Evolutionary conservation across 92 coral and sea anemone genomes (phyloP), one percentile per base, ranked within the genome.

Genomic region (Paragorgia papillata): DNA sequence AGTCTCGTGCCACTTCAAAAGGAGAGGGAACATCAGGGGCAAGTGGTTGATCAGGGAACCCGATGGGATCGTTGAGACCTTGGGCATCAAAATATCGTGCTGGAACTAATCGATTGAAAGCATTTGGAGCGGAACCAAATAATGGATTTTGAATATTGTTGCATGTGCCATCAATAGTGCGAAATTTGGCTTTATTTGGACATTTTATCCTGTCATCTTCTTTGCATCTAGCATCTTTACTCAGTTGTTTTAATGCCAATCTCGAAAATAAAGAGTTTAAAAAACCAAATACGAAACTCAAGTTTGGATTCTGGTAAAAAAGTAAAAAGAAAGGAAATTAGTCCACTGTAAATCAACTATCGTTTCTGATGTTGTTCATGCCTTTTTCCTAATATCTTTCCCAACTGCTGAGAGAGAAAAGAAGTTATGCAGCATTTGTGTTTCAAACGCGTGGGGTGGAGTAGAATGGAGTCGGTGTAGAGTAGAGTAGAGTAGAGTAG

Each of bases 1-100:
- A 89, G 48, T 75, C 91, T 18, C 83, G 84, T 79, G 91, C 89
- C 25, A 94, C 76, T 15, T 60, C 81, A 48, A 91, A 91, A 0
- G 98, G 90, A 1, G 97, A 88, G 6, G 98, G 97, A 41, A 94
- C 59, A 0, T 88, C 73, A 7, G 98, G 98, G 39, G 96, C 94
- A 40, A 66, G 87, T 18, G 90, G 92, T 80, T 91, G 98, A 75
- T 86, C 96, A 25, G 97, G 97, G 67, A 88, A 91, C 7, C 97
- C 97, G 9, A 87, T 83, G 9, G 98, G 98, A 68, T 94, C 95
- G 28, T 96, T 84, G 32, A 94, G 79, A 31, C 95, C 85, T 65
- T 91, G 87, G 46, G 49, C 81, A 40, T 94, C 98, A 44, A 79
- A 88, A 80, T 94, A 94, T 37, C 83, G 63, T 32, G 98, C 82